Evolutionary conservation across 1,140 invertebrate genomes (phyloP).

Genomic region (Eriosoma lanigerum): DNA sequence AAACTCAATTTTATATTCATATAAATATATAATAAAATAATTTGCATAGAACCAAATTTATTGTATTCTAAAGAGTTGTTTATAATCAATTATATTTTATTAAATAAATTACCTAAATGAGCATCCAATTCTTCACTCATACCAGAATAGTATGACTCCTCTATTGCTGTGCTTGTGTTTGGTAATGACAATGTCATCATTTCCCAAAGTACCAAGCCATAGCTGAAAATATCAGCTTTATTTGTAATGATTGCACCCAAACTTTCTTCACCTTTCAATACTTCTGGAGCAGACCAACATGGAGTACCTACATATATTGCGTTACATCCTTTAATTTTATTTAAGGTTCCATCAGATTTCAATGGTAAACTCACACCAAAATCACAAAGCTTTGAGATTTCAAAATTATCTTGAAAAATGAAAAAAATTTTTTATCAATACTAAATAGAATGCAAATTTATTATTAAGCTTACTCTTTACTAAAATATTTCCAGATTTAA

Average conservation of each 20-base stretch:
- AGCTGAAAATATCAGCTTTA: slow-evolving; percentile 79
- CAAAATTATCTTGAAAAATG: slow-evolving; percentile 73
- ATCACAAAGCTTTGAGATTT: slow-evolving; percentile 78
- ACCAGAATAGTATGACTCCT: slow-evolving; percentile 16
- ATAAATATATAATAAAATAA: too few relatives aligned
- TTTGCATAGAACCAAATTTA: too few relatives aligned
- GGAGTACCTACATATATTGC: slow-evolving; percentile 62
- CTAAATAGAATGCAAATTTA: too few relatives aligned
- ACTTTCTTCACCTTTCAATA: slow-evolving; percentile 61
- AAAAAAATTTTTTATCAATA: too few relatives aligned
- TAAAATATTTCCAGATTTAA: slow-evolving; percentile 82
- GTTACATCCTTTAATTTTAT: slow-evolving; percentile 60
- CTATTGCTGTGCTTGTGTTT: slow-evolving; percentile 58
- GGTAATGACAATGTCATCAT: slow-evolving; percentile 73
- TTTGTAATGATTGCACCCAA: slow-evolving; percentile 63
- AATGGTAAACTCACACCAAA: slow-evolving; percentile 78
- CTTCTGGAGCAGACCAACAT: slow-evolving; percentile 76
- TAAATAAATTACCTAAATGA: slow-evolving; percentile 24
- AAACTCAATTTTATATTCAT: too few relatives aligned
- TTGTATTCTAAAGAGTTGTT: too few relatives aligned
- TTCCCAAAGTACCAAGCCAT: slow-evolving; percentile 77
- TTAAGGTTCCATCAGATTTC: slow-evolving; percentile 63
- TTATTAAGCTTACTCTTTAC: slow-evolving; percentile 57
- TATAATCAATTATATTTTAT: neutral
- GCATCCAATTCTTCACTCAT: slow-evolving; percentile 31